Conservation (phyloP, 2,888 invertebrate genomes). For the Andrena camellia region DNA sequence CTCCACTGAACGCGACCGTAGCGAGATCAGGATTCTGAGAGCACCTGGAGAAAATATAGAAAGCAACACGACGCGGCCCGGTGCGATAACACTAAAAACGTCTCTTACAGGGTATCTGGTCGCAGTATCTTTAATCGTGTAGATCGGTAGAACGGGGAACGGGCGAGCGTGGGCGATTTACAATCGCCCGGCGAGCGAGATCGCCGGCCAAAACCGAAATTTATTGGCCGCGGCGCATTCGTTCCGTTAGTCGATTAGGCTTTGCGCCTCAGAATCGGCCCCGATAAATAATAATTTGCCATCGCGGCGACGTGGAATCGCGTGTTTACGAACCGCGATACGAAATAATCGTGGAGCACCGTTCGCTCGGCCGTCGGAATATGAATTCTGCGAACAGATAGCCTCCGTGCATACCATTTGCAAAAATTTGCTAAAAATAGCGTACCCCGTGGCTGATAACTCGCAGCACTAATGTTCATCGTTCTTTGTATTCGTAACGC, state of each 20-base stretch:
- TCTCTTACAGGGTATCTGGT: conserved; percentile 29
- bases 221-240: conserved; percentile 74
- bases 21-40: too few species aligned
- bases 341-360: conserved; percentile 55
- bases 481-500: background rate
- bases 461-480: background rate
- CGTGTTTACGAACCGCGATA: conserved; percentile 45
- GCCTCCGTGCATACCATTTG: background rate
- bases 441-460: background rate
- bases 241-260: conserved; percentile 79
- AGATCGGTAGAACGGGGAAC: conserved; percentile 42
- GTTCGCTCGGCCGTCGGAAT: conserved; percentile 3
- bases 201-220: conserved; percentile 73
- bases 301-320: conserved; percentile 51
- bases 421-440: background rate
- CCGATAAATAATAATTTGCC: conserved; percentile 79
- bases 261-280: conserved; percentile 63
- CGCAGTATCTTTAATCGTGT: conserved; percentile 52
- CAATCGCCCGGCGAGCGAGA: conserved; percentile 63
- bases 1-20: too few species aligned
- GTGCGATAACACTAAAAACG: conserved; percentile 27
- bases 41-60: conserved; percentile 9
- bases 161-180: conserved; percentile 60
- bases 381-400: conserved; percentile 4
- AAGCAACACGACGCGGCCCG: conserved; percentile 13